A percentile compares a stretch with the other conserved stretches of the same genome.
Evolutionary conservation across 37 sponge, comb jelly and placozoan genomes (phyloP).

Genomic region (Spongilla lacustris): DNA sequence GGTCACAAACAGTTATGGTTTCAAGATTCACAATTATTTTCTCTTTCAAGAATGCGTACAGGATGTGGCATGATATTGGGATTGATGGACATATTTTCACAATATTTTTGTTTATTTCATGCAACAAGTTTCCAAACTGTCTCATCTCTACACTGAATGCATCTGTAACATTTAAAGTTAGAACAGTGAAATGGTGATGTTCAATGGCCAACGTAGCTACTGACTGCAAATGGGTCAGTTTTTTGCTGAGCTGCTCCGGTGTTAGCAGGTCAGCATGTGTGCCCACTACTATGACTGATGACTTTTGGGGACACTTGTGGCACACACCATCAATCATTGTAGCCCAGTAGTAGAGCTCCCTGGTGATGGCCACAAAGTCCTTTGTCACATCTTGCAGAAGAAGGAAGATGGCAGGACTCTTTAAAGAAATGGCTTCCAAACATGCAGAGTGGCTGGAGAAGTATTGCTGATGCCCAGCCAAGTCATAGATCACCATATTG

Average conservation of each 20-base stretch:
- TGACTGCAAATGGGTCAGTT: not conserved
- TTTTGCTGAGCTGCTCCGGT: not conserved
- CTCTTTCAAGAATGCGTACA: not conserved
- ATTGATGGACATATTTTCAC: not conserved
- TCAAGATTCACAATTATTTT: not conserved
- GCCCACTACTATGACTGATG: not conserved
- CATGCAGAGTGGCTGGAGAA: not conserved
- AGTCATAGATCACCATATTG: not conserved
- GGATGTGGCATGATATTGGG: not conserved
- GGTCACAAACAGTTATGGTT: not conserved
- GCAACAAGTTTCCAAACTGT: not conserved
- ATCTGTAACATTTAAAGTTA: not conserved
- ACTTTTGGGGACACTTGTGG: not conserved
- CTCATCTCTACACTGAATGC: not conserved
- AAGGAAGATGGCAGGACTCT: not conserved
- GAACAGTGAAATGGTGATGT: not conserved
- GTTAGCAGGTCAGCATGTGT: not conserved
- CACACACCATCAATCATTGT: conserved; percentile 1
- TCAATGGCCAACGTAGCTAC: not conserved
- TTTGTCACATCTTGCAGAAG: not conserved
- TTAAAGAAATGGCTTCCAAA: not conserved
- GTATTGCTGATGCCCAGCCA: not conserved
- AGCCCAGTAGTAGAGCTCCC: not conserved
- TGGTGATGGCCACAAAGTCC: not conserved
- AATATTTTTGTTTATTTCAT: not conserved